Evolutionary conservation across 2,888 invertebrate genomes (phyloP).

Genomic region (Acrocyrtus sp.): DNA sequence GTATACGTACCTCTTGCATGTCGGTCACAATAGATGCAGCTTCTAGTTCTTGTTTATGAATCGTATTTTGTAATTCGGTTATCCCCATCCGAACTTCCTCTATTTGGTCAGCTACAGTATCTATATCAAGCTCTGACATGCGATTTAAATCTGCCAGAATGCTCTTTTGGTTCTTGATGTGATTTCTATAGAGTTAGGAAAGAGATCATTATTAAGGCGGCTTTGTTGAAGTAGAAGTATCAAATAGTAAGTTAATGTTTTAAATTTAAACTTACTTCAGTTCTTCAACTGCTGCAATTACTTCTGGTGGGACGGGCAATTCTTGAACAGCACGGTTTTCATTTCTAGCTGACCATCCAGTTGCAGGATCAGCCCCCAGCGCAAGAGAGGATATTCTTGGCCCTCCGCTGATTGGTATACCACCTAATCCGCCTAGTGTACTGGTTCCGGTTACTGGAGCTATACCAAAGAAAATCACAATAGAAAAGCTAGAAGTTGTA

Average conservation of each 20-base stretch:
- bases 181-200: slow-evolving; percentile 12
- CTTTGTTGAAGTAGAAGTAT: too few relatives aligned
- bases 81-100: slow-evolving; percentile 28
- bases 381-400: slow-evolving; percentile 19
- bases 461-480: not conserved
- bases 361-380: slow-evolving; percentile 3
- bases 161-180: slow-evolving; percentile 38
- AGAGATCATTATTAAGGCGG: not conserved
- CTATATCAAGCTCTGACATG: slow-evolving; percentile 9
- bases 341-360: slow-evolving; percentile 6
- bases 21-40: slow-evolving; percentile 23
- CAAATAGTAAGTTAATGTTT: too few relatives aligned
- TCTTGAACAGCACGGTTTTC: slow-evolving; percentile 29
- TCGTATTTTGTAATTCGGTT: slow-evolving; percentile 9
- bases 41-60: slow-evolving; percentile 31
- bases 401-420: slow-evolving; percentile 11
- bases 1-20: slow-evolving; percentile 32
- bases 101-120: slow-evolving; percentile 26
- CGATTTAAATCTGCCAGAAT: slow-evolving; percentile 21
- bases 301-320: slow-evolving; percentile 31
- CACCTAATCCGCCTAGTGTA: slow-evolving; percentile 23
- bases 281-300: slow-evolving; percentile 30
- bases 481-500: not conserved
- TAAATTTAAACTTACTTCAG: slow-evolving; percentile 27
- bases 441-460: not conserved